Evolutionary conservation across 2,113 vertebrate species (phyloP), one percentile per base, ranked within the genome.

Genomic region (Artemisiospiza belli): DNA sequence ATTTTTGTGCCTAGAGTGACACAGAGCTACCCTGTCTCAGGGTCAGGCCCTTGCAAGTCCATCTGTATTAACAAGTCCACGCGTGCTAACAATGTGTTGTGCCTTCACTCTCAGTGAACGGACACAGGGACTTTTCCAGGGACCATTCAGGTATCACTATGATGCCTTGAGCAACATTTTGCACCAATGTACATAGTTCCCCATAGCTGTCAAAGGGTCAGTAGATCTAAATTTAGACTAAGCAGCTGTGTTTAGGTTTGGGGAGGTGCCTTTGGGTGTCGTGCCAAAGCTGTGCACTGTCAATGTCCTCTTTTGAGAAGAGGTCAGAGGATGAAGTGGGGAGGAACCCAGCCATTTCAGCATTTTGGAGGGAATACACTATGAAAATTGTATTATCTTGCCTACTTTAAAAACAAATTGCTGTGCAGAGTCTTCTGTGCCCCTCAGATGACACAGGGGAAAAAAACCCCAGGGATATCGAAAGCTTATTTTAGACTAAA

Each of bases 211-310:
- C 85, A 93, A 86, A 94, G 73, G 83, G 68, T 89, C 80, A 93
- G 52, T 41, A 67, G 31, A 74, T 44, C 93, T 94, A 96, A 94
- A 96, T 89, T 96, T 92, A 95, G 83, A 81, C 6, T 7, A n/a
- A 64, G 52, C 68, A 95, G 87, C 88, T 94, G 88, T 63, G 75
- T 87, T 90, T 75, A 94, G 84, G 52, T 89, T 75, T 86, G 59
- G 52, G 62, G 75, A 91, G 64, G 30, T 81, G 70, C 35, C 51
- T 64, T 14, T 47, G 61, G 27, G 37, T 80, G 61, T 49, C 4
- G 1, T 77, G 64, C n/a, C 55, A 80, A 59, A 55, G 75, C 82
- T 77, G 52, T 39, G 31, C 25, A 8, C 51, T 90, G 30, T 51
- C 59, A 70, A 35, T 43, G 51, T 92, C 35, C 35, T 51, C 46